Base-by-base conservation (phyloP, 2,113 vertebrate species). In the Pseudopipra pipra region DNA sequence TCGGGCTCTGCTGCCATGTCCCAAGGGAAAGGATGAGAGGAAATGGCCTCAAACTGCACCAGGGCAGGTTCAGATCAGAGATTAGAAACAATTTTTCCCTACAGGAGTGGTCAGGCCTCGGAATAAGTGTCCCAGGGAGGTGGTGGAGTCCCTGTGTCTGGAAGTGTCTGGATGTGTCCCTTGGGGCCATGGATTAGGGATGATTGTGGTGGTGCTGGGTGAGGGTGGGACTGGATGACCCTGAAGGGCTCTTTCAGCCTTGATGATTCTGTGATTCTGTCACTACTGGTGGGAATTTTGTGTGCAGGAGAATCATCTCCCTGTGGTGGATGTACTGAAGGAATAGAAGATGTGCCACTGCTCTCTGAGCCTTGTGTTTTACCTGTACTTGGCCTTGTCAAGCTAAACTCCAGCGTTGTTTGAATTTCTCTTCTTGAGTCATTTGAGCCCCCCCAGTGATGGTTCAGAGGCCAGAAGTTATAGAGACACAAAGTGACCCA, bases 221-320 rank as follows among this genome's bases (percentile, higher is more conserved):
- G 30, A 55, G 54, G 39, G 11, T 75, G 74, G 56, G 10, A 8
- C 66, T 65, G 76, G 43, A 0, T 3, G 51, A 13, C 6, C 52
- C 44, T 33, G 14, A 0, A 0, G 37, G 33, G 4, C 52, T 33
- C 31, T 58, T 2, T 44, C 59, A 1, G 0, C 52, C 15, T 2
- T 4, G 25, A 0, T 8, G 2, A 7, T 37, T 6, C 11, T 31
- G 52, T 28, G 33, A 23, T 51, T 82, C 33, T 89, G 31, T 22
- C 72, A 24, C 1, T 19, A 19, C 3, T 27, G 31, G 25, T 51
- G 16, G 72, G 55, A 90, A 51, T 77, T 70, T 35, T 44, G 12
- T 28, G 3, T n/a, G 28, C 44, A 22, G 58, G 62, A 47, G 8
- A 61, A 46, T 3, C 0, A 9, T 27, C 80, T 52, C 19, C 35